These are phyloP conservation scores for Dendrolimus punctatus DNA, from an alignment of 1,140 invertebrate species.

Conservation along the genomic window DNA sequence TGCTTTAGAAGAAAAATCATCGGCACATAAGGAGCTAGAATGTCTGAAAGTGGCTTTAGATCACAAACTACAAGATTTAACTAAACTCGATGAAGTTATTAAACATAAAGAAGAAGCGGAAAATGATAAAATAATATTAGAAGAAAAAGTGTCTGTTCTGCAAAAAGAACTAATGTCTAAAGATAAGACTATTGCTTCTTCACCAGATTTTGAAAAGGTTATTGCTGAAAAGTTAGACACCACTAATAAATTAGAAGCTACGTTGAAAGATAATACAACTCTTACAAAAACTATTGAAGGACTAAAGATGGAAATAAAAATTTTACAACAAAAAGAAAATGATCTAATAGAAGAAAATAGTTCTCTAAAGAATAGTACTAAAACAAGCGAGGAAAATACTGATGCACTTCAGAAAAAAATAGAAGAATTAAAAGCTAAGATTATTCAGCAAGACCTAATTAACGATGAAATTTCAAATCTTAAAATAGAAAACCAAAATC, in stretches of 20 bases:
- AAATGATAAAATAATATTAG: slow-evolving; percentile 29
- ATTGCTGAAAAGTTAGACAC: slow-evolving; percentile 18
- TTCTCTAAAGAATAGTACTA: slow-evolving; percentile 25
- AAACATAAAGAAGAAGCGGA: slow-evolving; percentile 40
- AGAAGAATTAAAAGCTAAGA: slow-evolving; percentile 30
- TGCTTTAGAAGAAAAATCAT: slow-evolving; percentile 24
- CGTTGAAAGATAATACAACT: slow-evolving; percentile 30
- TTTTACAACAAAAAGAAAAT: slow-evolving; percentile 23
- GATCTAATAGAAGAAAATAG: slow-evolving; percentile 26
- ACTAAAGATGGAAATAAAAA: slow-evolving; percentile 22
- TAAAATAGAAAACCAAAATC: slow-evolving; percentile 36
- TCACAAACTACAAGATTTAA: slow-evolving; percentile 37
- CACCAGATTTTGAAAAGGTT: slow-evolving; percentile 19
- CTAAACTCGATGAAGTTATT: slow-evolving; percentile 30
- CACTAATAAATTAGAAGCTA: neutral
- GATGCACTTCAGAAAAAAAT: slow-evolving; percentile 27
- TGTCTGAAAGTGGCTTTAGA: slow-evolving; percentile 31
- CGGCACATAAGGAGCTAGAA: slow-evolving; percentile 34
- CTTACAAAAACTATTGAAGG: slow-evolving; percentile 22
- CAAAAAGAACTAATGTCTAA: slow-evolving; percentile 11
- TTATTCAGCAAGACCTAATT: slow-evolving; percentile 21
- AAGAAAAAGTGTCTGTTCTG: slow-evolving; percentile 26
- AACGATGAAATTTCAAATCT: slow-evolving; percentile 22
- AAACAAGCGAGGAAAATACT: slow-evolving; percentile 18
- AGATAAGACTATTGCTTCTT: neutral